Conservation (phyloP, 2,113 vertebrate genomes). For the Pomatostomus ruficeps region DNA sequence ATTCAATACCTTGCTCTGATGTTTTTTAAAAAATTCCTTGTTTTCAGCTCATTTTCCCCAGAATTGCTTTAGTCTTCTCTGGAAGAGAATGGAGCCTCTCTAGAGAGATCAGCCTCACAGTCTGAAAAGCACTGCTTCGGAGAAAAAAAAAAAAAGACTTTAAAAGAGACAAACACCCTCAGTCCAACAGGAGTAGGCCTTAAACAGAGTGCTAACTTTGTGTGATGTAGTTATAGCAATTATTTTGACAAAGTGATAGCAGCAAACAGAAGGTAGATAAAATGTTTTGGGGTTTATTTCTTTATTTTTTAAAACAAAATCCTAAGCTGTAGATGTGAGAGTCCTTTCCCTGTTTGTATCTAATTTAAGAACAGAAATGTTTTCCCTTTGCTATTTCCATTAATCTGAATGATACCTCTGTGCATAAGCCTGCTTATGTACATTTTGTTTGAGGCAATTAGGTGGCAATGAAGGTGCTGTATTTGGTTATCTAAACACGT, state of each 20-base stretch:
- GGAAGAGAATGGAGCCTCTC: conserved; percentile 26
- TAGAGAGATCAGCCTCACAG: conserved; percentile 15
- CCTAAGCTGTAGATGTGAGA: background rate
- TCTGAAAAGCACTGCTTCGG: conserved; percentile 15
- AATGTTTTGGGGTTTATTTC: background rate
- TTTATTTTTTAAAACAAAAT: background rate
- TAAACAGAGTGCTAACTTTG: background rate
- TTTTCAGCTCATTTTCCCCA: conserved; percentile 3
- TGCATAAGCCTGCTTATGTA: background rate
- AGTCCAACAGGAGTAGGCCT: background rate
- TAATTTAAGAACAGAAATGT: background rate
- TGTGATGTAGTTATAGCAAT: background rate
- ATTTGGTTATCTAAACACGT: background rate
- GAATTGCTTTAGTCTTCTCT: background rate
- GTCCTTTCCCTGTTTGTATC: background rate
- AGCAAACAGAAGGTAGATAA: background rate
- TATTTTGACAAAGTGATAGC: conserved; percentile 35
- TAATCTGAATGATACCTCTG: background rate
- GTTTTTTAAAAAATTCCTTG: background rate
- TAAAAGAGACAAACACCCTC: background rate
- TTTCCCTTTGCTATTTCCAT: background rate
- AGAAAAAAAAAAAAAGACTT: conserved; percentile 2
- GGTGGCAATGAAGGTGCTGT: background rate
- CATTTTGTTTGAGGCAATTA: background rate
- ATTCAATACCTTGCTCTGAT: background rate